Evolutionary conservation across 2,888 invertebrate species (phyloP), one percentile per base, ranked within the genome.

Genomic region (Amblyjoppa proteus): DNA sequence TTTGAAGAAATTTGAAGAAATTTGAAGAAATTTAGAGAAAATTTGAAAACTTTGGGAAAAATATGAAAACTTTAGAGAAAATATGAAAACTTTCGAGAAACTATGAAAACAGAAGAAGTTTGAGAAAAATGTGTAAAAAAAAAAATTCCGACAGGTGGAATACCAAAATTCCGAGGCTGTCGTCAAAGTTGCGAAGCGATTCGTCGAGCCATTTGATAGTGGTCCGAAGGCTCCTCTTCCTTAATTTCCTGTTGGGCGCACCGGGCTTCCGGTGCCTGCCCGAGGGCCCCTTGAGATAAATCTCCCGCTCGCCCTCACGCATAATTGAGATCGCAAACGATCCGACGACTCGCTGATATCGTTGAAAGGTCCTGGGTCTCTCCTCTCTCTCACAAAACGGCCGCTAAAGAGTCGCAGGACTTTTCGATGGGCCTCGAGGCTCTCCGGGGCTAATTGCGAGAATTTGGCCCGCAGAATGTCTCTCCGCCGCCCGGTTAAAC

Each of bases 401-500:
- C 58, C 58, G 74, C 49, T 34, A 49, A 79, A 66, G 75, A 28
- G 51, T 28, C 28, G 28, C 58, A 28, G 13, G 28, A 25, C 58
- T 58, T 58, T 58, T 13, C 58, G 58, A 28, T 28, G 6, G 49
- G 11, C 31, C 69, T 83, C 83, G 73, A 76, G 87, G 84, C 70
- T 68, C 25, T 28, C 28, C 75, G 76, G 73, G 79, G 86, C 84
- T 89, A 89, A 89, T 89, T 89, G 86, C 84, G 81, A 88, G 84
- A 89, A 90, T 89, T 89, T 88, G 87, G 87, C 84, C 86, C 58
- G 58, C 58, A 76, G 79, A 88, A 83, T 89, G 89, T 89, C 87
- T 58, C 58, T 58, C 58, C 73, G 61, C 64, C 51, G 83, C 70
- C 77, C 80, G 66, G 38, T 66, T 56, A 34, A 73, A 76, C 69